A percentile compares a stretch with the other conserved stretches of the same genome.
Conservation (phyloP, 92 coral and sea anemone genomes). For the Parazoanthus darwini region DNA sequence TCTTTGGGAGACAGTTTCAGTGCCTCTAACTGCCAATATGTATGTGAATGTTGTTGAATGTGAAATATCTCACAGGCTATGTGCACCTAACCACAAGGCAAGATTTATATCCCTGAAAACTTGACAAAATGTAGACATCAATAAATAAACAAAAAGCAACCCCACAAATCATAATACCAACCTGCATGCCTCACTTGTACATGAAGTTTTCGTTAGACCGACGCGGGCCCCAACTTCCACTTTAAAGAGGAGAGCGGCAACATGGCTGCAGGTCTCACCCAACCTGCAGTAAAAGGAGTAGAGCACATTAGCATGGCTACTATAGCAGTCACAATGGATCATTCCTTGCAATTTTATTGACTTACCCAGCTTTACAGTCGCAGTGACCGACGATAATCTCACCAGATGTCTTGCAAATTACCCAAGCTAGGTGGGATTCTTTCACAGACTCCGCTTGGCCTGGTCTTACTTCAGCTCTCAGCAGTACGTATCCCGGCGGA, state of each 20-base stretch:
- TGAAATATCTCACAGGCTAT: background rate
- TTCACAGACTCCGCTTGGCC: background rate
- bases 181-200: slow-evolving; percentile 11
- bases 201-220: background rate
- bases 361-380: slow-evolving; percentile 6
- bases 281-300: background rate
- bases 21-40: background rate
- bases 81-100: too few species aligned
- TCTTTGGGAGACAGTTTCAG: background rate
- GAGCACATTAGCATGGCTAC: too few species aligned
- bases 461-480: slow-evolving; percentile 3
- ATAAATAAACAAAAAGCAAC: too few species aligned
- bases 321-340: too few species aligned
- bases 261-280: slow-evolving; percentile 6
- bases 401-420: background rate
- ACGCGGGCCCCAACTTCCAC: background rate
- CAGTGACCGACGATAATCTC: background rate
- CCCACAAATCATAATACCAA: background rate
- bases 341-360: background rate
- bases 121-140: too few species aligned
- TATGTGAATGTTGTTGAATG: background rate
- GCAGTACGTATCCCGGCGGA: background rate
- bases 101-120: too few species aligned
- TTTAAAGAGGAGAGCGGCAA: background rate
- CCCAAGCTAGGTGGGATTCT: background rate